Conservation (phyloP, 2,113 vertebrate species). For the Mola mola region DNA sequence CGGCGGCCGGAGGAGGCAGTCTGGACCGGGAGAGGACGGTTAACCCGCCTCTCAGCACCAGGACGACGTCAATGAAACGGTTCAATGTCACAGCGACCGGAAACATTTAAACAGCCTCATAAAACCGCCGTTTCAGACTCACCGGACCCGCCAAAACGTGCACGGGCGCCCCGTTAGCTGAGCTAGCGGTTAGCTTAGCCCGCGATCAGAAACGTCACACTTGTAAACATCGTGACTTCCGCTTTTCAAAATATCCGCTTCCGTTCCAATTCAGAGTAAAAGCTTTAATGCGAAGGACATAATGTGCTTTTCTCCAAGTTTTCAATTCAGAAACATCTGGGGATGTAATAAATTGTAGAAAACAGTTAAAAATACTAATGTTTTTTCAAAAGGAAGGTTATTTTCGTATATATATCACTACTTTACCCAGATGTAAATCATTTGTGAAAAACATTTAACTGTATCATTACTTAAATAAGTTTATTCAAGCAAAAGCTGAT, state of each 20-base stretch:
- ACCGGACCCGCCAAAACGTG: conserved; percentile 22
- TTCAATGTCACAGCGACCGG: not conserved
- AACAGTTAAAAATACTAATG: no score
- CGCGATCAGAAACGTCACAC: not conserved
- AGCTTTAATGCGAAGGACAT: no score
- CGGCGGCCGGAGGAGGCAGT: not conserved
- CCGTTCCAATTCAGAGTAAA: no score
- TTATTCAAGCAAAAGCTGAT: no score
- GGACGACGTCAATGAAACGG: not conserved
- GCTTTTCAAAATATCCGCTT: conserved; percentile 30
- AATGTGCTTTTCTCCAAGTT: no score
- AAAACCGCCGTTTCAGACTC: not conserved
- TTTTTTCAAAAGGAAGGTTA: no score
- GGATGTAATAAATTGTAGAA: no score
- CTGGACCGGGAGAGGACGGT: not conserved
- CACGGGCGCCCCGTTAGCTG: conserved; percentile 1
- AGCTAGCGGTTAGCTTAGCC: not conserved
- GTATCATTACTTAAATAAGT: no score
- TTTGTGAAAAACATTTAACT: no score
- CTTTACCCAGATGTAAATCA: no score
- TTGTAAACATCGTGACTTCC: conserved; percentile 38
- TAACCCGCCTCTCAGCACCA: not conserved
- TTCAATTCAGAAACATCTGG: no score
- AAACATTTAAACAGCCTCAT: not conserved
- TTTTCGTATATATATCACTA: no score